Conservation (phyloP, 35 echinoderm and acorn worm species). For the Lytechinus variegatus region DNA sequence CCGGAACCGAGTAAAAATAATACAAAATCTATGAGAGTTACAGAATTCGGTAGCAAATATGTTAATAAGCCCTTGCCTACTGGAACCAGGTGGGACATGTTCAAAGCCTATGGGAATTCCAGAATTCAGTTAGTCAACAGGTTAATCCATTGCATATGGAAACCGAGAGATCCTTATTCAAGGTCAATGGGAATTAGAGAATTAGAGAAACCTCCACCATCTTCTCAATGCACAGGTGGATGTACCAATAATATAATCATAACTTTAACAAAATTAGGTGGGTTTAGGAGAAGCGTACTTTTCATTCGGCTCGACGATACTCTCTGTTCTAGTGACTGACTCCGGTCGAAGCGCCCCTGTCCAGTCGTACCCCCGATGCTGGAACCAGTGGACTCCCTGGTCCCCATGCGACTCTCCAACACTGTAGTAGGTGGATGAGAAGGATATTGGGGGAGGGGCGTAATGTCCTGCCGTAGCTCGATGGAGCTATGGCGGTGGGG, state of each 20-base stretch:
- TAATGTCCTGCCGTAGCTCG: neutral
- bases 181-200: too few relatives aligned
- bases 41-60: too few relatives aligned
- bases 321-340: conserved; percentile 20
- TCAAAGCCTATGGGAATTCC: neutral
- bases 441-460: neutral
- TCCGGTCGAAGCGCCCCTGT: conserved; percentile 31
- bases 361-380: neutral
- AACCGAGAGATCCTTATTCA: too few relatives aligned
- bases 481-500: conserved; percentile 24
- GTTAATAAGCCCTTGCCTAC: too few relatives aligned
- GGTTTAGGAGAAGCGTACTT: conserved; percentile 1
- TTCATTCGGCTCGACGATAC: conserved; percentile 26
- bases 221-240: too few relatives aligned
- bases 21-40: too few relatives aligned
- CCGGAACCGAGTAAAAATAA: too few relatives aligned
- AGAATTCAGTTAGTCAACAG: too few relatives aligned
- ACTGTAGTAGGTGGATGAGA: conserved; percentile 29
- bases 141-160: too few relatives aligned
- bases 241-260: neutral
- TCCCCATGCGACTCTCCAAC: conserved; percentile 6
- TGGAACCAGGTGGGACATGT: neutral
- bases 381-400: neutral
- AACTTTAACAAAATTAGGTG: conserved; percentile 11
- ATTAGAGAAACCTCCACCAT: too few relatives aligned